Evolutionary conservation across 1,140 invertebrate species (phyloP).

Genomic region (Drosophila saltans): DNA sequence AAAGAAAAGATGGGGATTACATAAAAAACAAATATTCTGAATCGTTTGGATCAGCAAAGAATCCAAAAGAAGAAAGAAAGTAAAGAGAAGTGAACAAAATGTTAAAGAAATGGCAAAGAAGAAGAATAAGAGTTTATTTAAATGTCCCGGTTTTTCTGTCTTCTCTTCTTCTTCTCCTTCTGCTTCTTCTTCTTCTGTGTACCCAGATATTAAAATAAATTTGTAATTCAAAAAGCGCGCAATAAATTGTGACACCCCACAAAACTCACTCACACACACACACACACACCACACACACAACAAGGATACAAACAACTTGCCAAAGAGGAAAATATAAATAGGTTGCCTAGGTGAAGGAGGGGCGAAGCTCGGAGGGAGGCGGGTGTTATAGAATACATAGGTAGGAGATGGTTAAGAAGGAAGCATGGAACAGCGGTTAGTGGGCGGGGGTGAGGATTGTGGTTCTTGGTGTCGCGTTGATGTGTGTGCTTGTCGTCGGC

Average conservation of each 20-base stretch:
- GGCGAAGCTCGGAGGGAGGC: neutral
- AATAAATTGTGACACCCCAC: constrained; percentile 66
- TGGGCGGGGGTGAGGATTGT: neutral
- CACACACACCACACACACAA: neutral
- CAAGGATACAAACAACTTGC: constrained; percentile 31
- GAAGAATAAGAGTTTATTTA: constrained; percentile 41
- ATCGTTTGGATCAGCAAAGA: neutral
- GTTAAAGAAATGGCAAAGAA: neutral
- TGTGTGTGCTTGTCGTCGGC: constrained; percentile 72
- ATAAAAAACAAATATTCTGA: neutral
- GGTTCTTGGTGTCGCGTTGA: constrained; percentile 43
- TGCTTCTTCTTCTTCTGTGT: constrained; percentile 18
- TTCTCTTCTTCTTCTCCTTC: too few relatives aligned
- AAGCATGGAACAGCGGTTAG: too few relatives aligned
- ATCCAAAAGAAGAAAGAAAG: neutral
- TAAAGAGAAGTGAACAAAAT: neutral
- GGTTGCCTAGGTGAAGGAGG: constrained; percentile 50
- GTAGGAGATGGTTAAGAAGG: neutral
- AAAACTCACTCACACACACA: constrained; percentile 2
- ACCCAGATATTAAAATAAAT: constrained; percentile 74
- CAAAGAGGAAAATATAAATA: constrained; percentile 68
- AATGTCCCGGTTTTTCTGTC: constrained; percentile 23
- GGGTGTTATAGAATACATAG: neutral
- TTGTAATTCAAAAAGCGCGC: constrained; percentile 75
- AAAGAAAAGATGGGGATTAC: too few relatives aligned